phyloP scores from a whole-genome alignment of 2,113 vertebrate species.

The Podarcis raffonei region DNA sequence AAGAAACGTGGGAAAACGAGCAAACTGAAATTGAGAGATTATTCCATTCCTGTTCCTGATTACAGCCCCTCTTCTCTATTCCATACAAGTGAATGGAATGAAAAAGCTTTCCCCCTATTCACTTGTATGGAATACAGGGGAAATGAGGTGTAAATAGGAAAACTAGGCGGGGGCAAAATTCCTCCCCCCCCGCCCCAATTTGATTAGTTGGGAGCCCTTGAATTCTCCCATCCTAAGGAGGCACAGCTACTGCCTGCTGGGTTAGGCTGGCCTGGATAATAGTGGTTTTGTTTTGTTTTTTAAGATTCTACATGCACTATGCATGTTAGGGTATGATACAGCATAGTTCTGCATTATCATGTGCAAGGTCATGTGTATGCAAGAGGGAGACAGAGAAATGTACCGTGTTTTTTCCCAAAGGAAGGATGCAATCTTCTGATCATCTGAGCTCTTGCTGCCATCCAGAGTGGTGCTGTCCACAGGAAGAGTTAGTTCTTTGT shows the following conservation, averaged over 20 bases:
- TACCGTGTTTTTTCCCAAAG: conserved; percentile 92
- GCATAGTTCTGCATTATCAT: not conserved
- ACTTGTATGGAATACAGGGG: not conserved
- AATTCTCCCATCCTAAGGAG: not conserved
- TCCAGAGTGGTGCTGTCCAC: conserved; percentile 93
- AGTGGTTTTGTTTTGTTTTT: not conserved
- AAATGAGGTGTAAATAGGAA: not conserved
- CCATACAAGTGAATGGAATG: not conserved
- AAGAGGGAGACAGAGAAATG: conserved; percentile 41
- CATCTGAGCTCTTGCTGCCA: conserved; percentile 92
- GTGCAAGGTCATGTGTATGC: not conserved
- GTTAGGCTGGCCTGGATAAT: not conserved
- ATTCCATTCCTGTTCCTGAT: no score
- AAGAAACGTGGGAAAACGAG: no score
- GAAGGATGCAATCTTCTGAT: conserved; percentile 91
- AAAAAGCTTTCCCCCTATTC: not conserved
- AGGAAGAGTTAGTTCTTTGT: conserved; percentile 95
- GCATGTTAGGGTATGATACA: not conserved
- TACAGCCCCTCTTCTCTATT: not conserved
- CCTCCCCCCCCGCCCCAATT: no score
- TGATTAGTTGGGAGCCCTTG: not conserved
- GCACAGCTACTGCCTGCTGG: not conserved
- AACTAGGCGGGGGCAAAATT: not conserved
- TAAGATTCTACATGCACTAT: not conserved
- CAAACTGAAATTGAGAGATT: no score